Evolutionary conservation across 1,140 invertebrate genomes (phyloP).

Genomic region (Pachypsylla venusta): DNA sequence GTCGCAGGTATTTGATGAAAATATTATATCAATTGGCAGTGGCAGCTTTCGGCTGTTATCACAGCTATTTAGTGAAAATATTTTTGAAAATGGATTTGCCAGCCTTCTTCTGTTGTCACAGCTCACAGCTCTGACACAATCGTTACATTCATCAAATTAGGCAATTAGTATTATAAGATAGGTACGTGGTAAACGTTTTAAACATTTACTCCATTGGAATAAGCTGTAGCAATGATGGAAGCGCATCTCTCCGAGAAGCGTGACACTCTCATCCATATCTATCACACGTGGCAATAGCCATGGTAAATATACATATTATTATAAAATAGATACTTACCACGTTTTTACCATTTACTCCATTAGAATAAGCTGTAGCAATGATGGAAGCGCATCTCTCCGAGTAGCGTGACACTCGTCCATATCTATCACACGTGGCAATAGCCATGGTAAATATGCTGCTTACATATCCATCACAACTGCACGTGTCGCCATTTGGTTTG

Average conservation of each 20-base stretch:
- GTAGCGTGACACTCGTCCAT: constrained; percentile 72
- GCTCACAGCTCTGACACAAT: too few relatives aligned
- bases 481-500: constrained; percentile 66
- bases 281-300: constrained; percentile 72
- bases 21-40: too few relatives aligned
- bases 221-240: constrained; percentile 73
- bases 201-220: constrained; percentile 72
- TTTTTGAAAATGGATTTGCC: too few relatives aligned
- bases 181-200: too few relatives aligned
- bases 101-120: too few relatives aligned
- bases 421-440: constrained; percentile 72
- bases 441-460: constrained; percentile 74
- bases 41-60: too few relatives aligned
- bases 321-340: constrained; percentile 46
- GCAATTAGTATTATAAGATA: too few relatives aligned
- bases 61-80: too few relatives aligned
- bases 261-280: constrained; percentile 64
- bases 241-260: constrained; percentile 84
- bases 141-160: too few relatives aligned
- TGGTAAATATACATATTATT: constrained; percentile 58
- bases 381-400: constrained; percentile 78
- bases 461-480: constrained; percentile 80
- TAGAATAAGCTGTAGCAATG: constrained; percentile 76
- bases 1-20: too few relatives aligned
- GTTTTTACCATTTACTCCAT: constrained; percentile 63